Percentiles rank a stretch among this genome's conserved stretches.
Evolutionary conservation across 2,888 invertebrate genomes (phyloP).

Genomic region (Lathronympha strigana): DNA sequence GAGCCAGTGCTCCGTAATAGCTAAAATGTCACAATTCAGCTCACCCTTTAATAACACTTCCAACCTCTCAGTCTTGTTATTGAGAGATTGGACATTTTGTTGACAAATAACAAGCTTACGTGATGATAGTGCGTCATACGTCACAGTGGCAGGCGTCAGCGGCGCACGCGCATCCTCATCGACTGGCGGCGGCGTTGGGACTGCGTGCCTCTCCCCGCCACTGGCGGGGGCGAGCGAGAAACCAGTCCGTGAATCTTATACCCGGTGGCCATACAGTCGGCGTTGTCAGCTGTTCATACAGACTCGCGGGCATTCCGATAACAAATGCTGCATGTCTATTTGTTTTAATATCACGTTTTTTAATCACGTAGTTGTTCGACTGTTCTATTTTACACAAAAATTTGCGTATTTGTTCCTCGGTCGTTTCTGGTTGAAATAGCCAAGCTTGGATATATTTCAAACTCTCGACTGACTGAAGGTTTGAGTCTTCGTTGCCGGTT

Average conservation of each 20-base stretch:
- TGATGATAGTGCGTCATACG: not conserved
- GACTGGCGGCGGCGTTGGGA: not conserved
- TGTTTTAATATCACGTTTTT: slow-evolving; percentile 18
- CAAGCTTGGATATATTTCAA: slow-evolving; percentile 19
- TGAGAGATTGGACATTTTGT: too few species aligned
- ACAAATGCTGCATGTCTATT: slow-evolving; percentile 22
- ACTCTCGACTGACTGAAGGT: slow-evolving; percentile 14
- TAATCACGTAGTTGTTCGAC: slow-evolving; percentile 1
- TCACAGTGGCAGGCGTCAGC: not conserved
- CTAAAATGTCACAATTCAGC: slow-evolving; percentile 6
- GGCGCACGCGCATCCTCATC: not conserved
- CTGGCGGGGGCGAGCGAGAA: slow-evolving; percentile 27
- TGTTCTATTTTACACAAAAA: slow-evolving; percentile 18
- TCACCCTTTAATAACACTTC: slow-evolving; percentile 12
- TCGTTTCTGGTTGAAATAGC: not conserved
- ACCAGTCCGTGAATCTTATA: slow-evolving; percentile 8
- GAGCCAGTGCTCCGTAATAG: slow-evolving; percentile 21
- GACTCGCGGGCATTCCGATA: slow-evolving; percentile 18
- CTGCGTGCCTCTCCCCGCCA: not conserved
- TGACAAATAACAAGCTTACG: slow-evolving; percentile 24
- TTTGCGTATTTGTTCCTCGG: not conserved
- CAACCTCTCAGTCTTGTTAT: slow-evolving; percentile 17
- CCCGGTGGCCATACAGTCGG: slow-evolving; percentile 23
- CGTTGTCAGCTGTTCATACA: not conserved
- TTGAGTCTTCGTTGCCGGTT: not conserved